phyloP scores from a whole-genome alignment of 2,797 vertebrate genomes.

The Phrynocephalus vlangalii region DNA sequence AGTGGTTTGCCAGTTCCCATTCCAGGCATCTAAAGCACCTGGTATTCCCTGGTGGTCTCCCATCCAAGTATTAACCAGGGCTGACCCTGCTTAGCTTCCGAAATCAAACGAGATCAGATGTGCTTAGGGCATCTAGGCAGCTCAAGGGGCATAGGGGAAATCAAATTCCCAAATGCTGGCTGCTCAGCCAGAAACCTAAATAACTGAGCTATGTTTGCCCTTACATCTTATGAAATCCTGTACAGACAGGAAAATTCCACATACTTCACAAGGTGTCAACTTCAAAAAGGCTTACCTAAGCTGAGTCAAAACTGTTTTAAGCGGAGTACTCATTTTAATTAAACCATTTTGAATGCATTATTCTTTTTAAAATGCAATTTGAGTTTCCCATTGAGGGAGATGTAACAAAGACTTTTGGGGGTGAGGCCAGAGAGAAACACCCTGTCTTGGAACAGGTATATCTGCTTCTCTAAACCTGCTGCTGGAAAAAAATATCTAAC shows the following conservation, averaged over 20 bases:
- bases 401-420: not conserved
- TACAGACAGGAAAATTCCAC: conserved; percentile 2
- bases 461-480: not conserved
- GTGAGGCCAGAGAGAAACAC: not conserved
- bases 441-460: not conserved
- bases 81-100: no score
- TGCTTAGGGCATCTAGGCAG: no score
- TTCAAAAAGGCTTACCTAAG: not conserved
- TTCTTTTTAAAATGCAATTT: not conserved
- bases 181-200: no score
- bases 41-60: no score
- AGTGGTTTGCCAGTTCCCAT: no score
- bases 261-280: conserved; percentile 2
- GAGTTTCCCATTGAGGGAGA: not conserved
- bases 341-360: not conserved
- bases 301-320: not conserved
- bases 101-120: no score
- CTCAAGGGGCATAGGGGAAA: no score
- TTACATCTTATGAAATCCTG: not conserved
- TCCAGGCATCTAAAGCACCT: no score
- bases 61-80: no score
- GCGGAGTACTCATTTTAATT: not conserved
- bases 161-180: no score
- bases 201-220: not conserved
- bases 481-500: not conserved